Percentiles rank a stretch among this genome's conserved stretches.
These are phyloP conservation scores for Dasypogon diadema DNA, from an alignment of 2,888 invertebrate genomes.

Conservation along the genomic window DNA sequence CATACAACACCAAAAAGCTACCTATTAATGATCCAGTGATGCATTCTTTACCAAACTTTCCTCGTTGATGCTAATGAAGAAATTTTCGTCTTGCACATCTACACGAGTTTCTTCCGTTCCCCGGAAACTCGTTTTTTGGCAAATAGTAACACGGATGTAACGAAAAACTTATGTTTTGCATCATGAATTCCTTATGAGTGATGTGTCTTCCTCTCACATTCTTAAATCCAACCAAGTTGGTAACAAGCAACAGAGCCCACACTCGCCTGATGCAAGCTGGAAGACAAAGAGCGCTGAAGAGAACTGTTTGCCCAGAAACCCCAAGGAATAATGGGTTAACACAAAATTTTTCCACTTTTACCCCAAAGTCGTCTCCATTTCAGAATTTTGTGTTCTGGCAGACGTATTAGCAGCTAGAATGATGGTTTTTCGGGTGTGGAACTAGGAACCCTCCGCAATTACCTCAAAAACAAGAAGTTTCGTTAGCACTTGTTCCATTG, in stretches of 20 bases:
- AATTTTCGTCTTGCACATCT: conserved; percentile 1
- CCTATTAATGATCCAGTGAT: conserved; percentile 40
- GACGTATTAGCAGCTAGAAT: conserved; percentile 14
- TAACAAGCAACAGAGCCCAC: background rate
- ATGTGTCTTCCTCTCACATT: conserved; percentile 9
- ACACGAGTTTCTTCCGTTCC: conserved; percentile 6
- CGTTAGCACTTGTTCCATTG: conserved; percentile 51
- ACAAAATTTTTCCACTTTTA: conserved; percentile 45
- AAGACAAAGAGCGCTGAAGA: background rate
- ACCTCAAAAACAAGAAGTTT: conserved; percentile 49
- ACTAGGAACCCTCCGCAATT: conserved; percentile 31
- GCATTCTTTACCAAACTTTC: conserved; percentile 40
- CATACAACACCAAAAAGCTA: conserved; percentile 33
- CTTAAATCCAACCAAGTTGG: conserved; percentile 33
- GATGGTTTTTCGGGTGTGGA: conserved; percentile 2
- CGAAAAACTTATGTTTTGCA: conserved; percentile 37
- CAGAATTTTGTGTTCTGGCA: conserved; percentile 5
- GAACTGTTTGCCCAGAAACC: conserved; percentile 11
- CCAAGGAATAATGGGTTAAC: conserved; percentile 45
- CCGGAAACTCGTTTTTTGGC: conserved; percentile 35
- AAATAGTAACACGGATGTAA: conserved; percentile 45
- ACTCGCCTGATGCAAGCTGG: background rate
- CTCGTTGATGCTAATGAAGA: conserved; percentile 36
- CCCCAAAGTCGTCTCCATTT: conserved; percentile 44
- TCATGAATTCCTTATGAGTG: conserved; percentile 38